Evolutionary conservation across 1,140 invertebrate species (phyloP), one percentile per base, ranked within the genome.

Genomic region (Macrobrachium nipponense): DNA sequence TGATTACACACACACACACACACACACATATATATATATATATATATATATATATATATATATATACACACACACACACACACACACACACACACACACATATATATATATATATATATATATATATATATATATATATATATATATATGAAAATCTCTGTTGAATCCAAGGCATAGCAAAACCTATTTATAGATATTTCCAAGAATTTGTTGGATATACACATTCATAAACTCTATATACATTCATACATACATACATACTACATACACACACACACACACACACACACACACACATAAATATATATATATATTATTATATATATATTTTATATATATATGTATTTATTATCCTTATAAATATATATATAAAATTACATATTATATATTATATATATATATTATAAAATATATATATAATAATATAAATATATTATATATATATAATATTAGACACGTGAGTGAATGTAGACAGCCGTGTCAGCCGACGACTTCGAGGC

Each of bases 61-160:
- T 68, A n/a, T 18, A 68, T 68, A n/a, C 27, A n/a, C 27, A 7
- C 12, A n/a, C 27, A n/a, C 12, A n/a, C 27, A n/a, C 27, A 2
- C 27, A 1, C 27, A n/a, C 11, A n/a, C 27, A n/a, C 27, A n/a
- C 27, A 18, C 27, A 18, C 27, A 18, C 27, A 18, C 27, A 18
- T n/a, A 18, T 0, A 66, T 23, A 66, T 66, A n/a, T 66, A 66
- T 66, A 51, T 51, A 51, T 51, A 51, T 51, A 51, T 51, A 51
- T 51, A 51, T 51, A 51, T 66, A 66, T 66, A 68, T 68, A 68
- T 14, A 68, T 68, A 68, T 68, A n/a, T 68, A 68, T 68, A n/a
- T 68, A 68, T 68, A 68, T 68, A 68, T 68, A 68, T 68, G 17
- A 23, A 36, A 36, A 36, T 36, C 27, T 36, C 27, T 36, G 27